Conservation (phyloP, 1,140 invertebrate species). For the Hyposmocoma kahamanoa region DNA sequence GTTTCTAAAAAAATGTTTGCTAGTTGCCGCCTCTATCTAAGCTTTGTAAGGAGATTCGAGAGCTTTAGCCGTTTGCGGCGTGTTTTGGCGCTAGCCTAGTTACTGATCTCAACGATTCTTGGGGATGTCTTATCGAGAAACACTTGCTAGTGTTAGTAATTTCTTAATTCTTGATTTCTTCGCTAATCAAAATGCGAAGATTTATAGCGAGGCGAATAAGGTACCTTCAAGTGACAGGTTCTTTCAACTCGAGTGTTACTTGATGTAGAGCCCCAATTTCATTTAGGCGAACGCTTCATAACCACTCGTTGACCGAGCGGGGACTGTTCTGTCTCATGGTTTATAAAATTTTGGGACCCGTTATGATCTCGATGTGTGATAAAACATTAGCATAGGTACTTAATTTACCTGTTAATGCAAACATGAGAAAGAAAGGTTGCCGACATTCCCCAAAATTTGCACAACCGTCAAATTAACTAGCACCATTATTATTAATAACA, state of each 20-base stretch:
- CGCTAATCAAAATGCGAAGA: no score
- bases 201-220: no score
- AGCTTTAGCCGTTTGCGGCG: conserved; percentile 48
- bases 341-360: conserved; percentile 58
- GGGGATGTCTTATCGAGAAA: conserved; percentile 30
- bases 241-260: neutral
- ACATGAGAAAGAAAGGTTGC: conserved; percentile 54
- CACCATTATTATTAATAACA: no score
- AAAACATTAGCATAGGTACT: conserved; percentile 25
- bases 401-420: conserved; percentile 9
- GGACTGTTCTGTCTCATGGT: conserved; percentile 61
- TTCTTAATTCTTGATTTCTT: no score
- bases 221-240: no score
- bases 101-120: conserved; percentile 51
- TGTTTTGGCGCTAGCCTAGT: conserved; percentile 48
- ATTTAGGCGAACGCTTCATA: conserved; percentile 59
- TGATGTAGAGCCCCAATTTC: conserved; percentile 13
- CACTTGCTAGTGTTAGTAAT: no score
- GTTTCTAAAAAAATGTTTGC: neutral
- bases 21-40: conserved; percentile 10
- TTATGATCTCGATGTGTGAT: conserved; percentile 49
- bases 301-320: conserved; percentile 55
- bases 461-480: conserved; percentile 43
- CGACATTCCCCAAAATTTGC: conserved; percentile 43
- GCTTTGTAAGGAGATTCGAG: conserved; percentile 32